Evolutionary conservation across 2,113 vertebrate species (phyloP), one percentile per base, ranked within the genome.

Genomic region (Lepidothrix coronata): DNA sequence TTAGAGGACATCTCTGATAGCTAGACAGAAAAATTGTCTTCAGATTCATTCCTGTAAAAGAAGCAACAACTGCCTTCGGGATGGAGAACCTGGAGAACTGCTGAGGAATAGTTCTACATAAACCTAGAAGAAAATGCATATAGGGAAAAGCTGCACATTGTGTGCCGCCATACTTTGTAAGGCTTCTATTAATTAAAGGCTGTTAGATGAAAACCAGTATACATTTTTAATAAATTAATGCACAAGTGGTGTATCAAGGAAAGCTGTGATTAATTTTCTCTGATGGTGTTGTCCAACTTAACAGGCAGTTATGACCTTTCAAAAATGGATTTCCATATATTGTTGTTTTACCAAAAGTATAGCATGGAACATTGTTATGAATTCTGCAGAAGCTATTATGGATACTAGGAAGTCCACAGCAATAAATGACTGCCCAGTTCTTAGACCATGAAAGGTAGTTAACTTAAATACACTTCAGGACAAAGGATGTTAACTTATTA

Each of bases 51-150:
- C 17, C 22, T 70, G 55, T 54, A 46, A 85, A 75, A 75, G 27
- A 68, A 80, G 8, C 3, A 9, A 28, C 0, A 1, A 5, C 55
- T 61, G 19, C 19, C 17, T 54, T 27, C 1, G 1, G 22, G 28
- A 22, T 2, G 2, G 33, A 66, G 28, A 61, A 35, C 17, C 5
- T 19, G 13, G 25, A 84, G 20, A 75, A 55, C 12, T 54, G 13
- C 31, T 65, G 24, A 86, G 27, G 14, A 82, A 86, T 57, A 72
- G 15, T 41, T 6, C 8, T 8, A 8, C 5, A 9, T 57, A 67
- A 87, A 81, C 9, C 6, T n/a, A 72, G 25, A 86, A 54, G 20
- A 74, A 74, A 84, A 54, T n/a, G 8, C 44, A 3, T 37, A 14
- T 37, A 51, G 23, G 11, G 6, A 54, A 75, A 80, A 67, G 43